Percentiles rank a stretch among this genome's conserved stretches.
These are phyloP conservation scores for Osmoderma eremita DNA, from an alignment of 2,888 invertebrate genomes.

Conservation along the genomic window DNA sequence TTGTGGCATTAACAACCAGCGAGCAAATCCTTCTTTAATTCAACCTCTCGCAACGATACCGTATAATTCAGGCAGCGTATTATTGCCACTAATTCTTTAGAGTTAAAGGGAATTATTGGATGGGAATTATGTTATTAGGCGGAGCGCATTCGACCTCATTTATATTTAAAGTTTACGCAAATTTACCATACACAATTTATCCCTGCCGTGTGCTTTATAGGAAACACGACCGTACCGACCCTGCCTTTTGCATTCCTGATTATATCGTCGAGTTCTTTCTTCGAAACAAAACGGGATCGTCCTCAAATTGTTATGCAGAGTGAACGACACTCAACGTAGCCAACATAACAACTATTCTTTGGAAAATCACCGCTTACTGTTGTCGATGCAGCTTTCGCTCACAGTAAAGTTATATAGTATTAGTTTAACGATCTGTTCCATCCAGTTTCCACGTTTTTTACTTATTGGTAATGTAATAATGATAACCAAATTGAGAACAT, in stretches of 20 bases:
- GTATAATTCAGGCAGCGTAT: slow-evolving; percentile 21
- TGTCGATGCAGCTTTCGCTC: background rate
- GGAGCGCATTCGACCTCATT: slow-evolving; percentile 56
- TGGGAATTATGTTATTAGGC: slow-evolving; percentile 59
- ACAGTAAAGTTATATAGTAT: slow-evolving; percentile 17
- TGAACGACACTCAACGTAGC: slow-evolving; percentile 5
- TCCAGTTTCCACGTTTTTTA: background rate
- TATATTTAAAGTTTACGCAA: slow-evolving; percentile 58
- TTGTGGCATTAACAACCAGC: slow-evolving; percentile 10
- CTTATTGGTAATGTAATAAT: background rate
- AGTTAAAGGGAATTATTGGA: slow-evolving; percentile 58
- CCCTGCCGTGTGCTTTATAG: slow-evolving; percentile 39
- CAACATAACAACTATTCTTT: slow-evolving; percentile 16
- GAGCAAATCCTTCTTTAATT: slow-evolving; percentile 17
- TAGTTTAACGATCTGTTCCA: slow-evolving; percentile 1
- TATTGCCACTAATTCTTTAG: slow-evolving; percentile 58
- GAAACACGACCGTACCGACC: slow-evolving; percentile 36
- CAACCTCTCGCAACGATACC: slow-evolving; percentile 9
- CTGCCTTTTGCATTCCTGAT: slow-evolving; percentile 42
- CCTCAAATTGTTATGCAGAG: slow-evolving; percentile 26
- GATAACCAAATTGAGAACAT: no score
- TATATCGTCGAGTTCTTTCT: slow-evolving; percentile 31
- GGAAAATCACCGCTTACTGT: slow-evolving; percentile 6
- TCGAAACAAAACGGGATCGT: slow-evolving; percentile 10
- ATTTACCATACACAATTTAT: slow-evolving; percentile 43